Evolutionary conservation across 1,140 invertebrate genomes (phyloP).

Genomic region (Batillaria attramentaria): DNA sequence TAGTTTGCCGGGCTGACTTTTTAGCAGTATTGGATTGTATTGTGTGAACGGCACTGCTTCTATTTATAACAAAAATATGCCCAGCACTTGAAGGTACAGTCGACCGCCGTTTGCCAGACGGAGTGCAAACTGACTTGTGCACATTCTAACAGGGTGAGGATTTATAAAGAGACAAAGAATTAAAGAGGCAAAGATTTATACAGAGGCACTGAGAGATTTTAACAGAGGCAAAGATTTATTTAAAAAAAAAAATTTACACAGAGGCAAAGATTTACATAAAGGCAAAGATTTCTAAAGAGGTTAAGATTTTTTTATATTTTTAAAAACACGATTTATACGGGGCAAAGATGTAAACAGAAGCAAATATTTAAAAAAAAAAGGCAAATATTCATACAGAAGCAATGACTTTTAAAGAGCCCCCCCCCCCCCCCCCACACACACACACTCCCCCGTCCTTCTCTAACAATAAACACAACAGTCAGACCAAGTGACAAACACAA

Average conservation of each 20-base stretch:
- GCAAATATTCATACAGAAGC: too few species aligned
- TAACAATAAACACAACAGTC: conserved; percentile 8
- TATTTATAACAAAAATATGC: too few species aligned
- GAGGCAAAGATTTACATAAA: conserved; percentile 2
- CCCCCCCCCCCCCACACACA: background rate
- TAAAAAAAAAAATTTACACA: background rate
- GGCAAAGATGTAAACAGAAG: background rate
- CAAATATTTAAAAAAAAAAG: background rate
- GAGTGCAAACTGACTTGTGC: too few species aligned
- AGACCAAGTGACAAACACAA: background rate
- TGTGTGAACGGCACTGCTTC: too few species aligned
- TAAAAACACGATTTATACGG: background rate
- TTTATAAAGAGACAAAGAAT: background rate
- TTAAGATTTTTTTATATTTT: background rate
- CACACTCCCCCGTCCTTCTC: too few species aligned
- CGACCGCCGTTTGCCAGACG: too few species aligned
- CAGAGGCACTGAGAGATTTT: background rate
- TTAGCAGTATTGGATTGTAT: too few species aligned
- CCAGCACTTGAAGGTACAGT: too few species aligned
- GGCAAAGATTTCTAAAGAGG: too few species aligned
- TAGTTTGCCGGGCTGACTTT: too few species aligned
- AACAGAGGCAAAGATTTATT: conserved; percentile 1
- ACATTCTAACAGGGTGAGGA: background rate
- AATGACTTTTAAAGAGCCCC: background rate
- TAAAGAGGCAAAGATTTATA: too few species aligned